A percentile compares a stretch with the other conserved stretches of the same genome.
Conservation (phyloP, 1,140 invertebrate genomes). For the Pseudomyrmex gracilis region DNA sequence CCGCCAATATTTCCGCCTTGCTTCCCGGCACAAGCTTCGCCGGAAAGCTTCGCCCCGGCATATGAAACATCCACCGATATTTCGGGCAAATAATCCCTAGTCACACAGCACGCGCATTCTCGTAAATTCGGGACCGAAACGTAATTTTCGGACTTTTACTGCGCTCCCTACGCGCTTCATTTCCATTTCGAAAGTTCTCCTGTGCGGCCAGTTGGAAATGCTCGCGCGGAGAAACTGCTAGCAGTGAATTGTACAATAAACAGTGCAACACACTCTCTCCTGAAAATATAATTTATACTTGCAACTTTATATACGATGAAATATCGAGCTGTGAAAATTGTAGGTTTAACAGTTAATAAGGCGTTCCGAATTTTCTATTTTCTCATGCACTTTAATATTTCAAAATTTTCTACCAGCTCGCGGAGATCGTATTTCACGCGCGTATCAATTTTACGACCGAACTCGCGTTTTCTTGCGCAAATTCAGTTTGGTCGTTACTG, state of each 20-base stretch:
- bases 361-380: not conserved
- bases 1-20: slow-evolving; percentile 69
- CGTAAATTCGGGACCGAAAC: slow-evolving; percentile 53
- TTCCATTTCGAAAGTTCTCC: slow-evolving; percentile 59
- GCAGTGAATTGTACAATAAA: slow-evolving; percentile 30
- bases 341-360: not conserved
- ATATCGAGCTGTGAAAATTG: not conserved
- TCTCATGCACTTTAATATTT: not conserved
- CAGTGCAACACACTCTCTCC: not conserved
- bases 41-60: slow-evolving; percentile 42
- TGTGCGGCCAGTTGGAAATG: slow-evolving; percentile 10
- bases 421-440: too few relatives aligned
- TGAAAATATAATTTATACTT: not conserved
- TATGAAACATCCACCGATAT: slow-evolving; percentile 61
- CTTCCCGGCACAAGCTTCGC: slow-evolving; percentile 34
- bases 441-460: too few relatives aligned
- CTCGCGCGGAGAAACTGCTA: slow-evolving; percentile 6
- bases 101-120: slow-evolving; percentile 50
- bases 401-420: not conserved
- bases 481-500: not conserved
- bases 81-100: slow-evolving; percentile 54
- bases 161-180: slow-evolving; percentile 30
- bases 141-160: slow-evolving; percentile 60
- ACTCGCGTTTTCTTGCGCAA: not conserved
- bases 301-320: not conserved